Evolutionary conservation across 2,797 vertebrate genomes (phyloP).

Genomic region (Helicolenus hilgendorfi): DNA sequence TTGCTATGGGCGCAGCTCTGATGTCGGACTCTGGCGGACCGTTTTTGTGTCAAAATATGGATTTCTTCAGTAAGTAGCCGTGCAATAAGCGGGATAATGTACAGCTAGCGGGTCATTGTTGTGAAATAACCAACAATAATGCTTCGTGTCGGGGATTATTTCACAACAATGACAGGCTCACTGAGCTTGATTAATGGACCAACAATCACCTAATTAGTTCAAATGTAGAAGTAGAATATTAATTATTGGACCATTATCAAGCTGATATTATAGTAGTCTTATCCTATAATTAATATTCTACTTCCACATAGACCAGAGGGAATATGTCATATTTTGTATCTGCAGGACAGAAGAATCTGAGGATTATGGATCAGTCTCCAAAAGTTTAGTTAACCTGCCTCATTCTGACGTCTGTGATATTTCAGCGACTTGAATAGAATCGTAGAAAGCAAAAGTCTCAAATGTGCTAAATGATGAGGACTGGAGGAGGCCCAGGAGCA

Average conservation of each 20-base stretch:
- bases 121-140: no score
- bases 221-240: no score
- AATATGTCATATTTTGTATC: not conserved
- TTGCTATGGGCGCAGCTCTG: no score
- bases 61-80: not conserved
- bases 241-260: not conserved
- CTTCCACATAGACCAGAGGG: not conserved
- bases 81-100: no score
- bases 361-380: not conserved
- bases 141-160: no score
- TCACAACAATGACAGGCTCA: no score
- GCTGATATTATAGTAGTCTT: not conserved
- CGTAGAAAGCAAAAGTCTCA: conserved; percentile 18
- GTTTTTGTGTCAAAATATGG: not conserved
- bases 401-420: not conserved
- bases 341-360: not conserved
- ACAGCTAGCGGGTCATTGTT: no score
- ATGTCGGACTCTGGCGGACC: no score
- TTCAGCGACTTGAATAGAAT: not conserved
- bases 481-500: conserved; percentile 34
- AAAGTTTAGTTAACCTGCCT: not conserved
- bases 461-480: not conserved
- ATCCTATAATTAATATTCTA: not conserved
- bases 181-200: not conserved
- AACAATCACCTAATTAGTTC: no score